A percentile compares a stretch with the other conserved stretches of the same genome.
phyloP scores from a whole-genome alignment of 2,113 vertebrate genomes.

The Antechinus flavipes region DNA sequence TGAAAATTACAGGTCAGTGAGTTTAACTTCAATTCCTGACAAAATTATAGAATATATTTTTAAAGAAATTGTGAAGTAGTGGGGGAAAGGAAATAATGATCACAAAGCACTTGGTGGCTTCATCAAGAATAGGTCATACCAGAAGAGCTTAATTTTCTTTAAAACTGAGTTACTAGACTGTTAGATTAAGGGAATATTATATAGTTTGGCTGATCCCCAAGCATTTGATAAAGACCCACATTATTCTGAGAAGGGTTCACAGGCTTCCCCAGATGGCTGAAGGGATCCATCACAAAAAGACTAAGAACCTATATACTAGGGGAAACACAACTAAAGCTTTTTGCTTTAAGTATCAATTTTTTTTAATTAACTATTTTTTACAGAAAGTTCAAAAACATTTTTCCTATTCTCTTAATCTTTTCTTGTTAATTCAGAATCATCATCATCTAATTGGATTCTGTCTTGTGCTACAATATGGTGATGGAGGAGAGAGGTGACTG shows the following conservation, averaged over 20 bases:
- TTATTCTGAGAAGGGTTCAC: not conserved
- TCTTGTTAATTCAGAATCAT: not conserved
- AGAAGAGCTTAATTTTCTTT: not conserved
- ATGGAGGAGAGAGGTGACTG: not conserved
- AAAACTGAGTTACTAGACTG: not conserved
- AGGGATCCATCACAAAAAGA: not conserved
- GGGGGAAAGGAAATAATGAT: not conserved
- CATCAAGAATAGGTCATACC: not conserved
- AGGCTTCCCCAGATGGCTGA: not conserved
- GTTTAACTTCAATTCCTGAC: not conserved
- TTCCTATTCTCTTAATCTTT: not conserved
- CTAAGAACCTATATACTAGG: not conserved
- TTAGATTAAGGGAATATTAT: not conserved
- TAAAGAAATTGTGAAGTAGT: not conserved
- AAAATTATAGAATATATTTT: not conserved
- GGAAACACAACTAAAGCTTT: not conserved
- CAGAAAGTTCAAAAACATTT: not conserved
- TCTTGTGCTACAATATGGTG: not conserved
- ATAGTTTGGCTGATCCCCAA: not conserved
- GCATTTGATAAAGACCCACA: not conserved
- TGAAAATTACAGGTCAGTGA: not conserved
- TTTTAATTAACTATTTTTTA: not conserved
- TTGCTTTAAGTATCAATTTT: not conserved
- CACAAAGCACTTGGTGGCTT: not conserved
- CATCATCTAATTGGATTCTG: not conserved